Evolutionary conservation across 1,140 invertebrate genomes (phyloP).

Genomic region (Phocides pigmalion): DNA sequence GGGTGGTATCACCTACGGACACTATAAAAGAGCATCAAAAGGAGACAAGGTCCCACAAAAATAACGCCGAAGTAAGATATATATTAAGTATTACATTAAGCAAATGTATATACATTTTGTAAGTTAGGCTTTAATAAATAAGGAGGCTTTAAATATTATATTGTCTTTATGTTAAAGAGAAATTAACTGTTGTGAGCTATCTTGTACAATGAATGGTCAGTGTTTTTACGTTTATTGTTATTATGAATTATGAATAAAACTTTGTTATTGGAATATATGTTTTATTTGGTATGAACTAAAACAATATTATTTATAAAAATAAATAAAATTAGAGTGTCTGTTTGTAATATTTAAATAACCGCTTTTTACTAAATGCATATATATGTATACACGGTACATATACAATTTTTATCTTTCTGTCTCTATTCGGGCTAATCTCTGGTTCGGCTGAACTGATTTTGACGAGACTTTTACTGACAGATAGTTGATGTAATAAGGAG

Average conservation of each 20-base stretch:
- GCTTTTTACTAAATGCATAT: too few species aligned
- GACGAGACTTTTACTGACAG: too few species aligned
- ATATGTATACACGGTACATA: too few species aligned
- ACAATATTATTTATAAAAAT: too few species aligned
- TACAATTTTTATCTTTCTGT: too few species aligned
- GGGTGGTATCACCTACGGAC: conserved; percentile 69
- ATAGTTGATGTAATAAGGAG: too few species aligned
- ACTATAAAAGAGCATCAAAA: conserved; percentile 73
- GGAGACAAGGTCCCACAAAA: conserved; percentile 45
- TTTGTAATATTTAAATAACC: neutral
- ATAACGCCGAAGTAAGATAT: neutral
- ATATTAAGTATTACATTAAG: neutral
- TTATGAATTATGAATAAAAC: conserved; percentile 4
- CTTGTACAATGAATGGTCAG: neutral
- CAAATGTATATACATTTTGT: conserved; percentile 1
- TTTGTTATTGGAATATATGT: conserved; percentile 6
- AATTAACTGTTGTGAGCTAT: neutral
- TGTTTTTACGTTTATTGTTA: conserved; percentile 1
- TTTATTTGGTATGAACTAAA: neutral
- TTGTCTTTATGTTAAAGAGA: neutral
- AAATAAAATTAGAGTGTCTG: too few species aligned
- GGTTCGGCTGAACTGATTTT: too few species aligned
- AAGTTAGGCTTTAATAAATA: conserved; percentile 1
- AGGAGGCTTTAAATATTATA: conserved; percentile 2
- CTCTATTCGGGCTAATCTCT: too few species aligned